Conservation (phyloP, 2,113 vertebrate species). For the Megaleporinus macrocephalus region DNA sequence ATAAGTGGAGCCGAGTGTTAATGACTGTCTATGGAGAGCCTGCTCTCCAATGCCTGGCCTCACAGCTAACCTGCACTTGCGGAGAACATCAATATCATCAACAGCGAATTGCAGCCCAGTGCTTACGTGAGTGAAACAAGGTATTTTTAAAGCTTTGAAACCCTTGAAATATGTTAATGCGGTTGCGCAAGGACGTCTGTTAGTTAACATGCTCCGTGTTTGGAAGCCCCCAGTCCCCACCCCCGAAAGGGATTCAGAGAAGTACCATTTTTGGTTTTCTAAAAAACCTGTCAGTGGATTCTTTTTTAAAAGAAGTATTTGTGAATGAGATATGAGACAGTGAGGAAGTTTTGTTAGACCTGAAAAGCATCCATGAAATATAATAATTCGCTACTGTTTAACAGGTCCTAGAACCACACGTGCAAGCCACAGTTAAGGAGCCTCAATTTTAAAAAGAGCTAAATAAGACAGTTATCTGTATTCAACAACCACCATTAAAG, state of each 20-base stretch:
- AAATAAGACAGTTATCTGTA: no score
- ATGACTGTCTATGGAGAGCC: constrained; percentile 39
- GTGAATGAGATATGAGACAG: no score
- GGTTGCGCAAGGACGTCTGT: constrained; percentile 11
- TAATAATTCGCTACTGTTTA: no score
- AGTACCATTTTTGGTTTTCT: neutral
- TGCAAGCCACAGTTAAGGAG: no score
- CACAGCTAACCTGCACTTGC: constrained; percentile 43
- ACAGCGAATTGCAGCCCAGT: neutral
- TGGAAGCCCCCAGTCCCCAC: no score
- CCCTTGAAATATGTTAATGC: constrained; percentile 24
- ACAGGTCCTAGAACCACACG: no score
- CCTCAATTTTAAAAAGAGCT: no score
- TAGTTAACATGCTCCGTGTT: constrained; percentile 11
- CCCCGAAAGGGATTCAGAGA: neutral
- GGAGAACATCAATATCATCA: constrained; percentile 15
- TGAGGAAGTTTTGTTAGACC: no score
- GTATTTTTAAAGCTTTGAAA: constrained; percentile 22
- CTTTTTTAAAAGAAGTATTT: neutral
- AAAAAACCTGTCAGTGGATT: neutral
- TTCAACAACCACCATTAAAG: no score
- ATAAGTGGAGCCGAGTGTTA: constrained; percentile 62
- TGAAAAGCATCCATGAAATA: no score
- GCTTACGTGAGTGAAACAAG: constrained; percentile 24
- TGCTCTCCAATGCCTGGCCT: constrained; percentile 12